Conservation (phyloP, 2,888 invertebrate species). For the Macrosoma leucophasiata region DNA sequence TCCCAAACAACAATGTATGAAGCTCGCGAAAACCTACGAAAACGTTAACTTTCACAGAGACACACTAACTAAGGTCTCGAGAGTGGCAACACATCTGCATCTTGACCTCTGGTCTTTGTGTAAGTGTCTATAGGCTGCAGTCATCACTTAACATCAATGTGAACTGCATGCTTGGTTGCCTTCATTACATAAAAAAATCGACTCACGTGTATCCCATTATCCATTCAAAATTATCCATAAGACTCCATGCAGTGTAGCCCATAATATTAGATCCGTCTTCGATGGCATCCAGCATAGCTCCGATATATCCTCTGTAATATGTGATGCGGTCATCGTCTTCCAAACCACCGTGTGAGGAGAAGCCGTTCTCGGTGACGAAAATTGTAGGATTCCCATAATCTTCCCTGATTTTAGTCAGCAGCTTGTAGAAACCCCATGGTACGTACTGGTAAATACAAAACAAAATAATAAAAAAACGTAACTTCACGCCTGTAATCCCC, state of each 20-base stretch:
- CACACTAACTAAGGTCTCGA: no score
- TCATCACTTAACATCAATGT: no score
- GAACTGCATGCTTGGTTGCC: no score
- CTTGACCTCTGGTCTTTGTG: no score
- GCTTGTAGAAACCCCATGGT: constrained; percentile 68
- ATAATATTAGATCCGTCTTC: constrained; percentile 52
- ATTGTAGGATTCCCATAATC: constrained; percentile 63
- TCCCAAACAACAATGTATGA: no score
- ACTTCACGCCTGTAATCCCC: no score
- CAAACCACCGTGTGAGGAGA: constrained; percentile 33
- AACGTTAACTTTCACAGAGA: no score
- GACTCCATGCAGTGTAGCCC: constrained; percentile 75
- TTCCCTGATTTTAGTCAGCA: constrained; percentile 58
- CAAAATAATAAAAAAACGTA: no score
- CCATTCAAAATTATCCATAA: constrained; percentile 80
- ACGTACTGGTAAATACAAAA: constrained; percentile 35
- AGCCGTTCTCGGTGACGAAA: constrained; percentile 75
- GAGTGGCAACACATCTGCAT: no score
- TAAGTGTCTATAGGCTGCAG: no score
- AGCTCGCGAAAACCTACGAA: no score
- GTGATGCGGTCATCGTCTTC: constrained; percentile 53
- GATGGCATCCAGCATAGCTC: constrained; percentile 53
- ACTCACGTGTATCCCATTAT: constrained; percentile 66
- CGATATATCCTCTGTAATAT: constrained; percentile 48
- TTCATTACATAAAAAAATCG: constrained; percentile 1